Conservation (phyloP, 2,113 vertebrate species). For the Pipra filicauda region DNA sequence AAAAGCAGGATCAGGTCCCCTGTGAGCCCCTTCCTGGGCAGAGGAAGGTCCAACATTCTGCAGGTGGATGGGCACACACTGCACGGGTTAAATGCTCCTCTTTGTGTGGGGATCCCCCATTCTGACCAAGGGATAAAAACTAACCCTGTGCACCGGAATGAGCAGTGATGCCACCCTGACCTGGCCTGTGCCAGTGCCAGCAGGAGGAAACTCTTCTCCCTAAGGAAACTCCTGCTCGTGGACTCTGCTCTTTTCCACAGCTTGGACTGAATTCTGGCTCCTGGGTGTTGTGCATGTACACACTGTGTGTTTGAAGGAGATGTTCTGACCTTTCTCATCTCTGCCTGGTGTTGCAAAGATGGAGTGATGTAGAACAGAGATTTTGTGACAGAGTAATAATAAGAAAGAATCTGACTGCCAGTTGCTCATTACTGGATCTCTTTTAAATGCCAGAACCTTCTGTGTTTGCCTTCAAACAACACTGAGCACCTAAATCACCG, state of each 20-base stretch:
- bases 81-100: neutral
- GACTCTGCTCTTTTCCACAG: neutral
- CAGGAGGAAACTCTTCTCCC: neutral
- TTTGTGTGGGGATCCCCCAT: neutral
- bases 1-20: neutral
- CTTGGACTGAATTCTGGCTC: neutral
- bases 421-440: constrained; percentile 61
- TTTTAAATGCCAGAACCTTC: constrained; percentile 70
- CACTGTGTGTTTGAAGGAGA: neutral
- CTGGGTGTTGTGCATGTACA: neutral
- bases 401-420: constrained; percentile 64
- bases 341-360: constrained; percentile 52
- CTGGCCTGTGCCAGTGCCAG: neutral
- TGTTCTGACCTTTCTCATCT: constrained; percentile 62
- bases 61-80: too few species aligned
- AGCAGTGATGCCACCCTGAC: neutral
- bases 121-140: neutral
- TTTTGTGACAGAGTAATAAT: constrained; percentile 69
- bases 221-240: neutral
- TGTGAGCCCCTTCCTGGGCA: neutral
- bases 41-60: neutral
- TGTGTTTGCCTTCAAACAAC: constrained; percentile 70
- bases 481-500: constrained; percentile 66
- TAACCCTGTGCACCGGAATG: neutral
- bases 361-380: constrained; percentile 66